Evolutionary conservation across 2,888 invertebrate species (phyloP), one percentile per base, ranked within the genome.

Genomic region (Acleris cristana): DNA sequence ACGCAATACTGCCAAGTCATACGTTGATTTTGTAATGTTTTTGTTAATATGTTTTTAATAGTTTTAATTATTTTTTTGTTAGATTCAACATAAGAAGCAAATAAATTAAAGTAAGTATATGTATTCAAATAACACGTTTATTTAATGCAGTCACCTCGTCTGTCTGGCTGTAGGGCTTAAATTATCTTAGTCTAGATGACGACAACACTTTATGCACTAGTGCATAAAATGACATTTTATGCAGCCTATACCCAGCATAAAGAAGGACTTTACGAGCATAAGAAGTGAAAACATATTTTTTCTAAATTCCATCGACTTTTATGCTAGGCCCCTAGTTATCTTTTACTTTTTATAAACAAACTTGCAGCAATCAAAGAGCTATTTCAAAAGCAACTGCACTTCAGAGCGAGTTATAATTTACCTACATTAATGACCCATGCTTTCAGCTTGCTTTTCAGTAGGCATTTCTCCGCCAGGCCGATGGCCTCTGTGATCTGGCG

Each of bases 401-500:
- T 51, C 30, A 52, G 21, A 60, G 30, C 34, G 51, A 52, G 26
- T 59, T 34, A 57, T 66, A 53, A 63, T 57, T 26, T 30, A 62
- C 52, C 23, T 19, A 54, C 65, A 65, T 62, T 63, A 62, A 67
- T 63, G 57, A 63, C 16, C 49, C 44, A 52, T 45, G 53, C 62
- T 63, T 66, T 67, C 67, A 67, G 78, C 77, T 74, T 78, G 79
- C 75, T 79, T 80, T 90, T 90, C 90, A 91, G 89, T 86, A 85
- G 82, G 81, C 84, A 88, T 88, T 89, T 87, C 88, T 84, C 83
- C 79, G 74, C 71, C 75, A 78, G 91, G 86, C 89, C 88, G 83
- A 61, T 80, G 89, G 84, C 88, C 88, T 84, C 83, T 85, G 87
- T 91, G 91, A 90, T 92, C 91, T 87, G 70, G 74, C 71, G 74